phyloP scores from a whole-genome alignment of 2,113 vertebrate genomes.

The Orycteropus afer region DNA sequence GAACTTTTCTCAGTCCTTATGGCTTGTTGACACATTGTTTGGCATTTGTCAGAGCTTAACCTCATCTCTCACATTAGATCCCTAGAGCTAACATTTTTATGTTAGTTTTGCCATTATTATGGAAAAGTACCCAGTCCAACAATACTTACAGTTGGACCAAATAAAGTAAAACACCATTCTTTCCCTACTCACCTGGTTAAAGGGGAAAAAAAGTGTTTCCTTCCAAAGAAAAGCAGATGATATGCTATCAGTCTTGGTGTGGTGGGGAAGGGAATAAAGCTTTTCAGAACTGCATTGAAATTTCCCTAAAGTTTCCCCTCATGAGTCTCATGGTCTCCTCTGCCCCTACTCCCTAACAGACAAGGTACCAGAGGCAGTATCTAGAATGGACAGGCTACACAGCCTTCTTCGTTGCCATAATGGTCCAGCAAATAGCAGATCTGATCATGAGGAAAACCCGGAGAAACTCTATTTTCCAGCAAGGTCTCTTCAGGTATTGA shows the following conservation, averaged over 20 bases:
- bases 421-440: constrained; percentile 89
- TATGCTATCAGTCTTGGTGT: neutral
- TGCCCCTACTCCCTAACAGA: constrained; percentile 78
- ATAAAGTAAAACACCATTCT: neutral
- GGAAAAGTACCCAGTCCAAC: neutral
- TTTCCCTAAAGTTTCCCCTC: neutral
- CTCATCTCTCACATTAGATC: neutral
- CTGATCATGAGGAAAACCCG: constrained; percentile 90
- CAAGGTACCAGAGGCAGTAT: constrained; percentile 83
- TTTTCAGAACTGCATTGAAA: neutral
- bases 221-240: neutral
- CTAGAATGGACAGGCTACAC: constrained; percentile 88
- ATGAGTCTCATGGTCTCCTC: neutral
- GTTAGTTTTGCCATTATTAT: neutral
- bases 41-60: neutral
- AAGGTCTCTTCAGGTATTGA: constrained; percentile 87
- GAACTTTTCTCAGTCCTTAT: neutral
- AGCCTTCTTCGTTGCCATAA: constrained; percentile 89
- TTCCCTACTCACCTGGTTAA: neutral
- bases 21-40: neutral
- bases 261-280: neutral
- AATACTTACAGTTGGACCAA: neutral
- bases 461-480: constrained; percentile 89
- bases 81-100: neutral
- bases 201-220: neutral